Evolutionary conservation across 1,140 invertebrate genomes (phyloP).

Genomic region (Leguminivora glycinivorella): DNA sequence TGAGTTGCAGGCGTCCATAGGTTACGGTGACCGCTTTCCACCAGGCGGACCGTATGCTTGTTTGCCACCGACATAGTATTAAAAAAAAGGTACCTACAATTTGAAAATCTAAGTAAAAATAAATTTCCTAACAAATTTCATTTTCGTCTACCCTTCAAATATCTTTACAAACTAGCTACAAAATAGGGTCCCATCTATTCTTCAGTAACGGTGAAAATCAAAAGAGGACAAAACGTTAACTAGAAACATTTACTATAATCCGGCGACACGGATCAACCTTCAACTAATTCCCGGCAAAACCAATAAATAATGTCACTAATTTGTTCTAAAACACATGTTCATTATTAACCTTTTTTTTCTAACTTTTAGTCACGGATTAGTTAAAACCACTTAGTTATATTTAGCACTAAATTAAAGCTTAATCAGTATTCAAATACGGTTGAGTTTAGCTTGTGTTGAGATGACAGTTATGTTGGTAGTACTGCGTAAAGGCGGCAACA

Average conservation of each 20-base stretch:
- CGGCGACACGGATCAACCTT: conserved; percentile 11
- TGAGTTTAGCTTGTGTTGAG: neutral
- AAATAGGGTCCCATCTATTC: neutral
- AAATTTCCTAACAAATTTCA: too few species aligned
- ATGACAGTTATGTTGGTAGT: neutral
- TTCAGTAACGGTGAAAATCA: neutral
- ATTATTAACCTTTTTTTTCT: conserved; percentile 11
- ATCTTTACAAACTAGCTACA: too few species aligned
- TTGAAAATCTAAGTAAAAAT: too few species aligned
- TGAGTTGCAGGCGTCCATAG: too few species aligned
- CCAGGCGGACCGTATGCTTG: too few species aligned
- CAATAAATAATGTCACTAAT: conserved; percentile 25
- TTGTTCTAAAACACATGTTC: conserved; percentile 28
- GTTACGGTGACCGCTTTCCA: too few species aligned
- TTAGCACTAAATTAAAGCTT: neutral
- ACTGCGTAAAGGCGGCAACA: conserved; percentile 22
- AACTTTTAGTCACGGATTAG: conserved; percentile 9
- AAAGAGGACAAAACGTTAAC: neutral
- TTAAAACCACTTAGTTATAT: neutral
- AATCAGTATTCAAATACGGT: neutral
- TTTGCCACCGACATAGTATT: too few species aligned
- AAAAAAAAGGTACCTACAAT: too few species aligned
- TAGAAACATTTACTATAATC: neutral
- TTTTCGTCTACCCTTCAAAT: too few species aligned
- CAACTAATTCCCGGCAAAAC: conserved; percentile 11